Conservation (phyloP, 2,888 invertebrate species). For the Barypeithes pellucidus region DNA sequence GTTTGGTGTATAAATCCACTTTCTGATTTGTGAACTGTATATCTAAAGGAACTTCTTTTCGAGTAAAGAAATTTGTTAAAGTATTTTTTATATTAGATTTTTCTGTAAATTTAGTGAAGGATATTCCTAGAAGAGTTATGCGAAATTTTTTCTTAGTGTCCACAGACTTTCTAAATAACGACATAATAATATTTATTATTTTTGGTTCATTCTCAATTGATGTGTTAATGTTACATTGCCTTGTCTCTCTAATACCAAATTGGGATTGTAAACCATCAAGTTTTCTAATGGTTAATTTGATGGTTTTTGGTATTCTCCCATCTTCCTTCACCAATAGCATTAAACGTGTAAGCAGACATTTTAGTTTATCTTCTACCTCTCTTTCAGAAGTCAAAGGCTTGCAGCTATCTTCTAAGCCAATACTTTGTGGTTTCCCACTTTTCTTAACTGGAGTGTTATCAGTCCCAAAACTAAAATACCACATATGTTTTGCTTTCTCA, state of each 20-base stretch:
- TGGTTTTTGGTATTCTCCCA: slow-evolving; percentile 83
- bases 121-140: slow-evolving; percentile 85
- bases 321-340: slow-evolving; percentile 83
- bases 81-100: slow-evolving; percentile 75
- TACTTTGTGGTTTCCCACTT: slow-evolving; percentile 84
- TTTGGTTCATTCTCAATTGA: slow-evolving; percentile 78
- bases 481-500: slow-evolving; percentile 80
- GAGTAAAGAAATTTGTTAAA: slow-evolving; percentile 83
- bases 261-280: slow-evolving; percentile 77
- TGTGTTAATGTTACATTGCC: slow-evolving; percentile 82
- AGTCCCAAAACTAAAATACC: slow-evolving; percentile 82
- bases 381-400: slow-evolving; percentile 81
- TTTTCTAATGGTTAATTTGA: slow-evolving; percentile 84
- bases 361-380: slow-evolving; percentile 83
- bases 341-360: slow-evolving; percentile 79
- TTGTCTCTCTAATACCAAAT: slow-evolving; percentile 82
- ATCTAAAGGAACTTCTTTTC: slow-evolving; percentile 84
- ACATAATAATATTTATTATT: slow-evolving; percentile 81
- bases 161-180: slow-evolving; percentile 82
- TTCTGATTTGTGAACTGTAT: slow-evolving; percentile 71
- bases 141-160: slow-evolving; percentile 84
- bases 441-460: slow-evolving; percentile 82
- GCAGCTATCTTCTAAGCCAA: slow-evolving; percentile 87
- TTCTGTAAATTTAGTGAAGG: slow-evolving; percentile 87
- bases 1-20: slow-evolving; percentile 21